Conservation (phyloP, 2,797 vertebrate genomes). For the Malacoctenus gilli region DNA sequence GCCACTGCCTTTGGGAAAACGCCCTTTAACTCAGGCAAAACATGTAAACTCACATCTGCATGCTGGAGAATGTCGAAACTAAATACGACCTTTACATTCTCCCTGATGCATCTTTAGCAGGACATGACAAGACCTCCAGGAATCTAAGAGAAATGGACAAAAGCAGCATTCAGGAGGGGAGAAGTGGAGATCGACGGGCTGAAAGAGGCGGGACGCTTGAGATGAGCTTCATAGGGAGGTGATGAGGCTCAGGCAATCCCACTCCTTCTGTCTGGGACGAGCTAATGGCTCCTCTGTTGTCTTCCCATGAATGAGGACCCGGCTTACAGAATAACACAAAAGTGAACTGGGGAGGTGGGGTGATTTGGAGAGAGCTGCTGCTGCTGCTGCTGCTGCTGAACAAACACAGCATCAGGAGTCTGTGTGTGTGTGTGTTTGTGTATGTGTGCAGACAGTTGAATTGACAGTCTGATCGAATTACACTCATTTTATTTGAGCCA, state of each 20-base stretch:
- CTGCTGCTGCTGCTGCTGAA: conserved; percentile 48
- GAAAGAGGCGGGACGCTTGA: conserved; percentile 51
- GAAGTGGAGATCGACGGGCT: conserved; percentile 17
- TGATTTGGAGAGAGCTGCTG: conserved; percentile 34
- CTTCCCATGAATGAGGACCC: conserved; percentile 57
- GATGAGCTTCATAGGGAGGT: conserved; percentile 64
- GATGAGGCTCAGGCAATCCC: conserved; percentile 65
- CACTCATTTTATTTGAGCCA: conserved; percentile 37
- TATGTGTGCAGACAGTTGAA: conserved; percentile 13
- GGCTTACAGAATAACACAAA: conserved; percentile 50
- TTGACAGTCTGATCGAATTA: conserved; percentile 46
- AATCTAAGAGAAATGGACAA: conserved; percentile 57
- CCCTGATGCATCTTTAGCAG: conserved; percentile 27
- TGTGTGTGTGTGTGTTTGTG: conserved; percentile 18
- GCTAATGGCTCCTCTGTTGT: conserved; percentile 68
- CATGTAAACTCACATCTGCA: conserved; percentile 8
- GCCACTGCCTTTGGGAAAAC: no score
- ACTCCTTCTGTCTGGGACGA: conserved; percentile 53
- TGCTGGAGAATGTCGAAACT: conserved; percentile 27
- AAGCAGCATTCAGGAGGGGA: conserved; percentile 58
- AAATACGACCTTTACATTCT: conserved; percentile 46
- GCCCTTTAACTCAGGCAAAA: no score
- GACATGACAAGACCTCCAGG: conserved; percentile 35
- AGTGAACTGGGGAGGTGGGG: conserved; percentile 24
- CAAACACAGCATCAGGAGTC: conserved; percentile 34